These are phyloP conservation scores for Pseudochirops corinnae DNA, from an alignment of 2,797 vertebrate genomes.

Conservation along the genomic window DNA sequence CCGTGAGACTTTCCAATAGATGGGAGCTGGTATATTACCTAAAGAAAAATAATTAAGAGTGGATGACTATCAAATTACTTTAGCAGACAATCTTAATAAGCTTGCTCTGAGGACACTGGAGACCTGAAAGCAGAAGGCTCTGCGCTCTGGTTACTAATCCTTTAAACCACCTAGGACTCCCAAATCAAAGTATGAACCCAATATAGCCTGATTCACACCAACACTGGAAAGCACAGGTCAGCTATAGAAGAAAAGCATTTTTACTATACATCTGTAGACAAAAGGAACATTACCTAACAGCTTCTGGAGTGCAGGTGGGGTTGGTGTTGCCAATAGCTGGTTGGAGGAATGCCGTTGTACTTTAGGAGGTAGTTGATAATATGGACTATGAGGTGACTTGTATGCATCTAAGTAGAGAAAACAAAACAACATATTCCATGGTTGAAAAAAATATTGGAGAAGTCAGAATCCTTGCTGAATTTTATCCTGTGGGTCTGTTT, in stretches of 20 bases:
- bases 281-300: conserved; percentile 91
- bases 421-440: neutral
- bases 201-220: neutral
- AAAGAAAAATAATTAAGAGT: neutral
- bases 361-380: conserved; percentile 99
- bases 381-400: conserved; percentile 96
- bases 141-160: neutral
- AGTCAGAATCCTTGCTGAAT: neutral
- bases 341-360: conserved; percentile 94
- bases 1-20: neutral
- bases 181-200: neutral
- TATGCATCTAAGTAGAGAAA: conserved; percentile 89
- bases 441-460: neutral
- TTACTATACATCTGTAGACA: neutral
- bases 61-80: neutral
- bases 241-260: neutral
- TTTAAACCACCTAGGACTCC: neutral
- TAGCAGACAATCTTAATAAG: neutral
- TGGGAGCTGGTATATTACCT: neutral
- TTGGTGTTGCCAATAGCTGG: conserved; percentile 92
- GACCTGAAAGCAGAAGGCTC: neutral
- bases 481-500: neutral
- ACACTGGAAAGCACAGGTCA: neutral
- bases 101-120: neutral
- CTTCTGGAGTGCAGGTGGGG: conserved; percentile 96